A percentile compares a stretch with the other conserved stretches of the same genome.
Conservation (phyloP, 2,888 invertebrate species). For the Alcis repandata region DNA sequence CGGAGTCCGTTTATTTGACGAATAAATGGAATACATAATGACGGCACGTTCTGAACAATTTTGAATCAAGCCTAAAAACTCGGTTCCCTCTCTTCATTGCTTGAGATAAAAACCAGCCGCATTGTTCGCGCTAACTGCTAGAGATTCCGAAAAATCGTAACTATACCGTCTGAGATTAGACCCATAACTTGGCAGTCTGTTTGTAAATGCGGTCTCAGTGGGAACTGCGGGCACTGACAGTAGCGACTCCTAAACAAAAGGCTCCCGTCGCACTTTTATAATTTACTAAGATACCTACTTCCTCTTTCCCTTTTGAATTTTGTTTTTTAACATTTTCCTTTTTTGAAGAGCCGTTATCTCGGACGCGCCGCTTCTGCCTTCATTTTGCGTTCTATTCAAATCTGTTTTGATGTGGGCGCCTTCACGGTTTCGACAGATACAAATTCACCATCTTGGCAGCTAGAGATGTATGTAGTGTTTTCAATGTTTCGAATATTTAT, state of each 20-base stretch:
- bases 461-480: conserved; percentile 36
- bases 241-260: conserved; percentile 72
- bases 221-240: conserved; percentile 63
- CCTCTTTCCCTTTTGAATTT: conserved; percentile 75
- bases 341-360: conserved; percentile 78
- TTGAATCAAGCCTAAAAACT: conserved; percentile 7
- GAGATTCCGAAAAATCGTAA: conserved; percentile 54
- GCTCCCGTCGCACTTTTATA: conserved; percentile 74
- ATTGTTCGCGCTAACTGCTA: conserved; percentile 52
- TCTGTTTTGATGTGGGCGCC: conserved; percentile 67
- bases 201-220: conserved; percentile 61
- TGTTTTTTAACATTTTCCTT: conserved; percentile 74
- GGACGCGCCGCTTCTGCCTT: conserved; percentile 65
- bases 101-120: conserved; percentile 44
- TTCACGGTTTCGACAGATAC: conserved; percentile 61
- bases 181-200: conserved; percentile 59
- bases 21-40: conserved; percentile 36
- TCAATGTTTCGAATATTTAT: background rate
- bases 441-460: conserved; percentile 45
- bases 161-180: conserved; percentile 57
- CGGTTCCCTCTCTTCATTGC: conserved; percentile 25
- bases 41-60: conserved; percentile 9
- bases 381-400: conserved; percentile 73
- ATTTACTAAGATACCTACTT: conserved; percentile 75
- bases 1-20: conserved; percentile 32